These are phyloP conservation scores for Collichthys lucidus DNA, from an alignment of 2,113 vertebrate species.

Conservation along the genomic window DNA sequence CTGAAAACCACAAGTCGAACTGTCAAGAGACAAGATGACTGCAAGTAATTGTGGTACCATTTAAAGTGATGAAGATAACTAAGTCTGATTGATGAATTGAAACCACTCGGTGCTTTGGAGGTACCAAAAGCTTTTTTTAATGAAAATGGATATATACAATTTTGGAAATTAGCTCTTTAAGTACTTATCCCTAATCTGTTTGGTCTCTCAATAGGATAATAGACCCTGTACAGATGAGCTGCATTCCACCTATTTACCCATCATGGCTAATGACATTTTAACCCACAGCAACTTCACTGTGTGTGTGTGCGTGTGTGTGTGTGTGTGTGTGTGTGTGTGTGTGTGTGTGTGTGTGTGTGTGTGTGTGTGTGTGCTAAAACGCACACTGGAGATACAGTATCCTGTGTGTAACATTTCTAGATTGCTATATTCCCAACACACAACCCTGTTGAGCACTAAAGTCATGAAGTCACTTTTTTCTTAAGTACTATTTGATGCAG, in stretches of 20 bases:
- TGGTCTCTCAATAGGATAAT: slow-evolving; percentile 42
- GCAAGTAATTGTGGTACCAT: slow-evolving; percentile 3
- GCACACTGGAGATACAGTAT: slow-evolving; percentile 18
- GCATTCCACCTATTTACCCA: slow-evolving; percentile 56
- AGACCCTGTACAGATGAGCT: slow-evolving; percentile 73
- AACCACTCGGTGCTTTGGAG: slow-evolving; percentile 27
- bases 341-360: slow-evolving; percentile 3
- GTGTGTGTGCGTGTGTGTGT: slow-evolving; percentile 1
- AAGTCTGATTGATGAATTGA: slow-evolving; percentile 19
- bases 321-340: slow-evolving; percentile 12
- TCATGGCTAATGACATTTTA: slow-evolving; percentile 51
- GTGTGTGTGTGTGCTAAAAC: slow-evolving; percentile 13
- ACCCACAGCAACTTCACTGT: slow-evolving; percentile 30
- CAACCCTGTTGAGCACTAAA: slow-evolving; percentile 21
- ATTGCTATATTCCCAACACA: slow-evolving; percentile 23
- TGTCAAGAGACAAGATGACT: slow-evolving; percentile 18
- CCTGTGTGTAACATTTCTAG: slow-evolving; percentile 19
- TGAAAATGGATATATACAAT: slow-evolving; percentile 48
- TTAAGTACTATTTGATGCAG: not conserved
- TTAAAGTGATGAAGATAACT: slow-evolving; percentile 20
- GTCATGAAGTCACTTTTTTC: not conserved
- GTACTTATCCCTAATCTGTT: slow-evolving; percentile 52
- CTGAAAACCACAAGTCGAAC: slow-evolving; percentile 28
- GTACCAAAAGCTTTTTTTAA: not conserved
- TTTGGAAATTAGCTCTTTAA: slow-evolving; percentile 73